Conservation (phyloP, 64 coral and sea anemone genomes). For the Montipora efflorescens region DNA sequence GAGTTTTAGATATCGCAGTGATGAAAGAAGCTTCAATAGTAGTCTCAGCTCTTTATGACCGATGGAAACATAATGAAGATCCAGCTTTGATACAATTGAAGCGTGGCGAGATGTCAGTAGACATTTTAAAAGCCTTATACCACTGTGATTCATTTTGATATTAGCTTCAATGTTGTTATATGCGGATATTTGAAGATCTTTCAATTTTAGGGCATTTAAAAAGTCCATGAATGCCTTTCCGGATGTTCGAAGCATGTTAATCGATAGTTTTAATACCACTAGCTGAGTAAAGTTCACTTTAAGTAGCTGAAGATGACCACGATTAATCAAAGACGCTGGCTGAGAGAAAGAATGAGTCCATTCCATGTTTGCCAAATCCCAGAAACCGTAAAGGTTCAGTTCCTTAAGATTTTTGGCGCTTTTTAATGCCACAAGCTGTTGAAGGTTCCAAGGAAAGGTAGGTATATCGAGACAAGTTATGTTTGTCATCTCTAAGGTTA, state of each 20-base stretch:
- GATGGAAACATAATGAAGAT: conserved; percentile 35
- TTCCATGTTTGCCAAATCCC: conserved; percentile 24
- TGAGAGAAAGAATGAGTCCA: conserved; percentile 8
- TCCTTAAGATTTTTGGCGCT: conserved; percentile 29
- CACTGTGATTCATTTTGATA: conserved; percentile 5
- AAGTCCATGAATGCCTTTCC: conserved; percentile 4
- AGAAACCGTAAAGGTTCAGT: conserved; percentile 32
- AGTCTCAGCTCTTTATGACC: conserved; percentile 41
- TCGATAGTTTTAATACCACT: conserved; percentile 10
- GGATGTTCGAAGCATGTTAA: conserved; percentile 24
- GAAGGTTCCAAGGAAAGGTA: conserved; percentile 25
- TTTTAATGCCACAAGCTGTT: conserved; percentile 23
- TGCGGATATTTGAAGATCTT: conserved; percentile 26
- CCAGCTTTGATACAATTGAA: conserved; percentile 20
- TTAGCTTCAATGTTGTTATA: conserved; percentile 24
- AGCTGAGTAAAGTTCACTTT: neutral
- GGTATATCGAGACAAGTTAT: conserved; percentile 27
- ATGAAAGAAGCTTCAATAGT: neutral
- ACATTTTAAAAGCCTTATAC: conserved; percentile 14
- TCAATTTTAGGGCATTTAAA: conserved; percentile 30
- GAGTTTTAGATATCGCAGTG: conserved; percentile 16
- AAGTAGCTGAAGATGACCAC: conserved; percentile 16
- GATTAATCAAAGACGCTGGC: conserved; percentile 20
- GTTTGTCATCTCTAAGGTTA: conserved; percentile 46
- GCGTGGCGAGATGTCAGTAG: neutral